Percentiles rank a stretch among this genome's conserved stretches.
Conservation (phyloP, 1,140 invertebrate genomes). For the Carcinoscorpius rotundicauda region DNA sequence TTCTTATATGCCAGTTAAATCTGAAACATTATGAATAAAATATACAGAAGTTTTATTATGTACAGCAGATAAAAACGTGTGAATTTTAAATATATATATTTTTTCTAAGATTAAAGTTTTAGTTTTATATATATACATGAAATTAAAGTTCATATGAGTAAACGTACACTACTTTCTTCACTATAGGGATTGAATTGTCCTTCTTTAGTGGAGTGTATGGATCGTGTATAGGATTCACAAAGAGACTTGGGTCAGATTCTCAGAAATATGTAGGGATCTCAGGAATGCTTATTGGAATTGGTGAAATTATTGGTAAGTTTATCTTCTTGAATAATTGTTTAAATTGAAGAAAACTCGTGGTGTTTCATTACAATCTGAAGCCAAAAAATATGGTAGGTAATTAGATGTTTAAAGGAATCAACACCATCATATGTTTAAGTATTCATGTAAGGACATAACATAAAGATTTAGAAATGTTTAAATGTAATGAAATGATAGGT, state of each 20-base stretch:
- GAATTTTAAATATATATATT: too few relatives aligned
- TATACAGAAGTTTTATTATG: neutral
- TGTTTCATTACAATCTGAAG: too few relatives aligned
- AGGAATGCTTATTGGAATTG: conserved; percentile 83
- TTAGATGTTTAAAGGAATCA: too few relatives aligned
- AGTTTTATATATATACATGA: conserved; percentile 16
- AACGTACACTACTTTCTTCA: too few relatives aligned
- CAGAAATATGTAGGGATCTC: conserved; percentile 79
- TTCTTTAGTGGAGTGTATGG: conserved; percentile 94
- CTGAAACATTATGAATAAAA: neutral
- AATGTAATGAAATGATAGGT: too few relatives aligned
- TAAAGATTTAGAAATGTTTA: too few relatives aligned
- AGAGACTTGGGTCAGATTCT: conserved; percentile 54
- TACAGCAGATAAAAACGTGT: neutral
- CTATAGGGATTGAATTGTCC: conserved; percentile 71
- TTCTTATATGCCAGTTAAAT: neutral
- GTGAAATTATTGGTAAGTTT: conserved; percentile 70
- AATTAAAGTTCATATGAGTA: too few relatives aligned
- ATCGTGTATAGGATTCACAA: conserved; percentile 72
- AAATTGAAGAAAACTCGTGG: too few relatives aligned
- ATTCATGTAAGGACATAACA: too few relatives aligned
- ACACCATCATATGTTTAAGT: too few relatives aligned
- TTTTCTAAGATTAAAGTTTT: neutral
- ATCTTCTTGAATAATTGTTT: neutral
- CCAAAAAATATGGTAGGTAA: too few relatives aligned